Conservation (phyloP, 2,113 vertebrate genomes). For the Pseudorhombus dupliciocellatus region DNA sequence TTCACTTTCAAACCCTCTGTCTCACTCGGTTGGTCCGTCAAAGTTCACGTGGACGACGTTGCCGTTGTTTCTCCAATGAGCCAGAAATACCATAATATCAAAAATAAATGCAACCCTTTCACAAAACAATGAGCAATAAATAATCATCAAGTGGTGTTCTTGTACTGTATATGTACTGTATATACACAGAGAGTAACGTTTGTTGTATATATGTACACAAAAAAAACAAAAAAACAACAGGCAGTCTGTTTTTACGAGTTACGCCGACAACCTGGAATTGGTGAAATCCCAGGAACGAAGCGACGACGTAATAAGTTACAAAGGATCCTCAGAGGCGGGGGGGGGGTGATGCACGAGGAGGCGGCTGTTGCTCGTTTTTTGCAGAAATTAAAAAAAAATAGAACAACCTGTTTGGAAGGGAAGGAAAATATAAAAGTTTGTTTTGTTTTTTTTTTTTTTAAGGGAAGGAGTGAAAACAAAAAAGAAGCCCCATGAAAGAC, state of each 20-base stretch:
- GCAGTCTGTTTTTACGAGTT: conserved; percentile 62
- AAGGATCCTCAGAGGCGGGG: conserved; percentile 48
- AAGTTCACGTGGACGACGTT: conserved; percentile 47
- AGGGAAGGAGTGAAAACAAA: conserved; percentile 58
- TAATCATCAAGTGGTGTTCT: conserved; percentile 81
- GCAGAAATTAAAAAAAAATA: conserved; percentile 27
- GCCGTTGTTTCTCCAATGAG: conserved; percentile 68
- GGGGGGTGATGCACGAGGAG: conserved; percentile 54
- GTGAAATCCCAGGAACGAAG: conserved; percentile 50
- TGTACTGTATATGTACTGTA: conserved; percentile 81
- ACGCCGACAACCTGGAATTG: conserved; percentile 67
- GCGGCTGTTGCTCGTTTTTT: conserved; percentile 47
- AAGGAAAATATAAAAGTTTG: conserved; percentile 60
- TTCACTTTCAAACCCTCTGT: conserved; percentile 29
- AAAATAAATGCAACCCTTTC: conserved; percentile 85
- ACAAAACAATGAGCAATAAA: conserved; percentile 84
- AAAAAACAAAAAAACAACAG: conserved; percentile 65
- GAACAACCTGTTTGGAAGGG: conserved; percentile 58
- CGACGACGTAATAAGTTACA: conserved; percentile 77
- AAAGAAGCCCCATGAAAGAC: conserved; percentile 68
- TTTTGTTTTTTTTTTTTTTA: no score
- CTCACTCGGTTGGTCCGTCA: conserved; percentile 75
- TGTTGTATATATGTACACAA: conserved; percentile 79
- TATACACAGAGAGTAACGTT: conserved; percentile 78
- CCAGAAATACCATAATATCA: conserved; percentile 80